Evolutionary conservation across 37 sponge, comb jelly and placozoan species (phyloP).

Genomic region (Amphimedon queenslandica): DNA sequence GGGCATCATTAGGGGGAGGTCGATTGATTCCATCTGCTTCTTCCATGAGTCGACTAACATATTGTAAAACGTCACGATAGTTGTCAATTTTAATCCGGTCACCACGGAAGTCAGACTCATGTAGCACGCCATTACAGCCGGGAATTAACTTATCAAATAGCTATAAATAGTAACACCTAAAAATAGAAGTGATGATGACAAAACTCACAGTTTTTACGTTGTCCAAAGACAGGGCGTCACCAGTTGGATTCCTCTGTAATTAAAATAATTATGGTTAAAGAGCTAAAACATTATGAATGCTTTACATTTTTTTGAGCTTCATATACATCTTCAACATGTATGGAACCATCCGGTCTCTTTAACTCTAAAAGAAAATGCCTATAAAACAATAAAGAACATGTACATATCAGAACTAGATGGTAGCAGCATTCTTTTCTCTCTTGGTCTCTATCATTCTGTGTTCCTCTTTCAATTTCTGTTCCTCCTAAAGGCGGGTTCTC

Average conservation of each 20-base stretch:
- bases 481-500: too few species aligned
- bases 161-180: not conserved
- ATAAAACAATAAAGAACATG: not conserved
- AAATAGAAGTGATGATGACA: too few species aligned
- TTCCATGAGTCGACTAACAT: not conserved
- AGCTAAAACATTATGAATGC: not conserved
- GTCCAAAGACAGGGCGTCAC: not conserved
- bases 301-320: slow-evolving; percentile 5
- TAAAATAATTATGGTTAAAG: not conserved
- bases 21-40: not conserved
- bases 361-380: not conserved
- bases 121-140: slow-evolving; percentile 35
- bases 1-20: not conserved
- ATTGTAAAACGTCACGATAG: slow-evolving; percentile 1
- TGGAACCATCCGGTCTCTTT: slow-evolving; percentile 7
- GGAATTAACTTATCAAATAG: slow-evolving; percentile 43
- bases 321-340: slow-evolving; percentile 33
- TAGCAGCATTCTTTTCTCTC: too few species aligned
- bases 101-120: not conserved
- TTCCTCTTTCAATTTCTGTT: too few species aligned
- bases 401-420: too few species aligned
- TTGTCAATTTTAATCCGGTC: not conserved
- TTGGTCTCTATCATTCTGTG: too few species aligned
- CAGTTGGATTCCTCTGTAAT: not conserved
- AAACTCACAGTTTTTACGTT: not conserved